Conservation (phyloP, 2,113 vertebrate species). For the Microtus richardsoni region DNA sequence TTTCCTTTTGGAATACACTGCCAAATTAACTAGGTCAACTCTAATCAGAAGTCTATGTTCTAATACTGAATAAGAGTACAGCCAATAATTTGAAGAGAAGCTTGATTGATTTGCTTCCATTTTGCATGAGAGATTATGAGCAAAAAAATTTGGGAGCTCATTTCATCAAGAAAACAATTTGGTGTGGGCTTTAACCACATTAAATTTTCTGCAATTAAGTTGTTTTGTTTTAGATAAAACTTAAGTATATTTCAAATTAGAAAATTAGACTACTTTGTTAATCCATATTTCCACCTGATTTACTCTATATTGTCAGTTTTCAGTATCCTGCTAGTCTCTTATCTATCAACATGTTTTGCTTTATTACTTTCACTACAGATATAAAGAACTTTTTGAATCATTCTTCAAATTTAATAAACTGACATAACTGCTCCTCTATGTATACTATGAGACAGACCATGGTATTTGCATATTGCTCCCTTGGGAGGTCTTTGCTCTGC, state of each 20-base stretch:
- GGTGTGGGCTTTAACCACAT: neutral
- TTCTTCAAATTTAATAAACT: neutral
- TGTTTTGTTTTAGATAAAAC: neutral
- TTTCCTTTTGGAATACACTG: no score
- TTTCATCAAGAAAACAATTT: neutral
- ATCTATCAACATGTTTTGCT: neutral
- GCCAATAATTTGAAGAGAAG: no score
- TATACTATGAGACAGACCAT: no score
- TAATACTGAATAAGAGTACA: no score
- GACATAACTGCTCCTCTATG: neutral
- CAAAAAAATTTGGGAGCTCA: neutral
- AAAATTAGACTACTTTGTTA: neutral
- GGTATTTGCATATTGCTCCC: neutral
- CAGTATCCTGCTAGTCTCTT: neutral
- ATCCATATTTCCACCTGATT: neutral
- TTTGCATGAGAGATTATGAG: fast-evolving
- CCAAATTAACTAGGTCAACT: neutral
- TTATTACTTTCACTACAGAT: neutral
- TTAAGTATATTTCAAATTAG: neutral
- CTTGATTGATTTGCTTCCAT: neutral
- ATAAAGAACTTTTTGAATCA: neutral
- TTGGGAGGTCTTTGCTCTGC: neutral
- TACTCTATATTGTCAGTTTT: neutral
- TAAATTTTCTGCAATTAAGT: neutral
- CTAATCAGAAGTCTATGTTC: no score